Percentiles rank a stretch among this genome's conserved stretches.
Conservation (phyloP, 2,888 invertebrate genomes). For the Harpalus rubripes region DNA sequence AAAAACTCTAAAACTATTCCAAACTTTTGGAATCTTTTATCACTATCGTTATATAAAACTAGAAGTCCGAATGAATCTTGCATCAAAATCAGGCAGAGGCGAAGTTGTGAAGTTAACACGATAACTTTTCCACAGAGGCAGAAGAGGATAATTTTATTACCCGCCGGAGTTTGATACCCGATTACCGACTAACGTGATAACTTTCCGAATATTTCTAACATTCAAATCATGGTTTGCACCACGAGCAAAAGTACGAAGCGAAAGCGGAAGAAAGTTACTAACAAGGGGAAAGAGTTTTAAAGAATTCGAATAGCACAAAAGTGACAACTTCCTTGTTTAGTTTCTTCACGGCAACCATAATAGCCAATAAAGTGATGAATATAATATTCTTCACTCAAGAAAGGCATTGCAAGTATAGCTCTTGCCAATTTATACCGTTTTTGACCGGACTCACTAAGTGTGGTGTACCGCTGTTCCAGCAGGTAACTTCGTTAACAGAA, state of each 20-base stretch:
- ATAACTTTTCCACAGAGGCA: background rate
- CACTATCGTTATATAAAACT: slow-evolving; percentile 13
- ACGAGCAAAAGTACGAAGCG: background rate
- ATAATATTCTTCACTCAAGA: no score
- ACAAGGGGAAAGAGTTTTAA: no score
- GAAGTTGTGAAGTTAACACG: slow-evolving; percentile 37
- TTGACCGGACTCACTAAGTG: no score
- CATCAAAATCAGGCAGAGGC: slow-evolving; percentile 9
- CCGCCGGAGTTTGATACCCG: slow-evolving; percentile 47
- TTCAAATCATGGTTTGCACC: slow-evolving; percentile 32
- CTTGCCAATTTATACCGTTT: no score
- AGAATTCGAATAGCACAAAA: no score
- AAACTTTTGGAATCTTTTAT: slow-evolving; percentile 3
- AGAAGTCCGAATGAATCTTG: slow-evolving; percentile 24
- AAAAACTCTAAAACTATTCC: background rate
- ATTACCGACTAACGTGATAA: slow-evolving; percentile 52
- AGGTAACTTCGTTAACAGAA: no score
- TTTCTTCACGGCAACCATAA: no score
- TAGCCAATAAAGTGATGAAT: no score
- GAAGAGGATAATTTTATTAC: slow-evolving; percentile 53
- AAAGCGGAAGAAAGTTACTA: no score
- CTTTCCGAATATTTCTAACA: slow-evolving; percentile 53
- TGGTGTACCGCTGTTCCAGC: no score
- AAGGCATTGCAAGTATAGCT: no score
- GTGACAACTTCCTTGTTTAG: no score